Conservation (phyloP, 2,113 vertebrate species). For the Agelaius tricolor region DNA sequence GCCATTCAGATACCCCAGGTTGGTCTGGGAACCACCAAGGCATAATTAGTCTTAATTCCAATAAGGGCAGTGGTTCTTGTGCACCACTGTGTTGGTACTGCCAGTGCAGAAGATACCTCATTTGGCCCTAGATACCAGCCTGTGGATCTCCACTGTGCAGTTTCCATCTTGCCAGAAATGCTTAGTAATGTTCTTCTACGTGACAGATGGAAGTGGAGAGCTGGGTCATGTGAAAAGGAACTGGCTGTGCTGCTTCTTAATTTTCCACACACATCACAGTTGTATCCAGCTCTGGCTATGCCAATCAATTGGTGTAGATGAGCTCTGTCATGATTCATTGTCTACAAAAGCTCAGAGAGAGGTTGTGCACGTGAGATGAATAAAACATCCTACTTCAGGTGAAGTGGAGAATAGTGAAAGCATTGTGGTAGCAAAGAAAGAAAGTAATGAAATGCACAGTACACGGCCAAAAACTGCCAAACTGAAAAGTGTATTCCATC, state of each 20-base stretch:
- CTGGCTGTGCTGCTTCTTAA: not conserved
- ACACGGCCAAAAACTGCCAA: not conserved
- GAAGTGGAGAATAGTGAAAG: not conserved
- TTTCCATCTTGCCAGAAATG: not conserved
- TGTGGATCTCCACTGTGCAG: not conserved
- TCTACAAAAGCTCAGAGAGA: not conserved
- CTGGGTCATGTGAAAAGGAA: conserved; percentile 16
- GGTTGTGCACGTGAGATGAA: not conserved
- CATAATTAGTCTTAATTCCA: not conserved
- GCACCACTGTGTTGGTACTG: too few relatives aligned
- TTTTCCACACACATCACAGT: not conserved
- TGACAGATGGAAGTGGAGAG: not conserved
- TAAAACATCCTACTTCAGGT: not conserved
- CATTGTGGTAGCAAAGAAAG: not conserved
- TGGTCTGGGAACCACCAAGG: not conserved
- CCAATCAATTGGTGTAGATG: not conserved
- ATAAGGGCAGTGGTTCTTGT: not conserved
- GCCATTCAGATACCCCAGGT: not conserved
- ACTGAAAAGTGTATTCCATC: not conserved
- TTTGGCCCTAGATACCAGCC: not conserved
- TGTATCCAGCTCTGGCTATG: not conserved
- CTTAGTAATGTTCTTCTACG: not conserved
- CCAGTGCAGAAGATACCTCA: not conserved
- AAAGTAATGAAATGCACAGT: not conserved
- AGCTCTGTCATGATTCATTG: conserved; percentile 29